Conservation (phyloP, 1,140 invertebrate genomes). For the Drosophila athabasca region DNA sequence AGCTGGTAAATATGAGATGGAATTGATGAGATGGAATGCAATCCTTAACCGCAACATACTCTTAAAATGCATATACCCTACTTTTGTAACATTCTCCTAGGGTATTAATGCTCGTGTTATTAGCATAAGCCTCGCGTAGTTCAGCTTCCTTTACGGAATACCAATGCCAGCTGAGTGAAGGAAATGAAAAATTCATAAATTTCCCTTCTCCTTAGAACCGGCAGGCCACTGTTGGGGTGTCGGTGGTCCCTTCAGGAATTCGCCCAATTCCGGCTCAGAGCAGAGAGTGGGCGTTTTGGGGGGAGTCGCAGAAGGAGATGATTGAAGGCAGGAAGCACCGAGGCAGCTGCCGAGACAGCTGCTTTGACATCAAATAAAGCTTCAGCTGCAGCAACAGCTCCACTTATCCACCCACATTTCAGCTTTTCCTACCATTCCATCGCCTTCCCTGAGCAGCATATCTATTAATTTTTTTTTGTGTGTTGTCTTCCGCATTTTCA, state of each 20-base stretch:
- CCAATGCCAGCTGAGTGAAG: neutral
- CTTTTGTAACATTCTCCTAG: no score
- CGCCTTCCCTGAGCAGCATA: neutral
- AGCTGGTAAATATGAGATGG: no score
- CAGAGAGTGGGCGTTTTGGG: neutral
- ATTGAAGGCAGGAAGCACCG: conserved; percentile 37
- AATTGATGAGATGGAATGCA: no score
- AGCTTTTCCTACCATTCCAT: neutral
- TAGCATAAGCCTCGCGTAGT: conserved; percentile 10
- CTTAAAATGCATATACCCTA: no score
- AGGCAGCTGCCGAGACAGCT: conserved; percentile 6
- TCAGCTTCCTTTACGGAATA: neutral
- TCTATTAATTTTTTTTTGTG: conserved; percentile 8
- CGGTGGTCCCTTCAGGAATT: conserved; percentile 12
- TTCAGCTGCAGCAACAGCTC: neutral
- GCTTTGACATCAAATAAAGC: conserved; percentile 14
- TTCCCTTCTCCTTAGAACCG: neutral
- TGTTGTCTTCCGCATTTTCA: neutral
- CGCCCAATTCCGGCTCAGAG: conserved; percentile 19
- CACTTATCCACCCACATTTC: no score
- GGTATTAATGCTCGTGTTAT: neutral
- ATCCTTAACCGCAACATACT: no score
- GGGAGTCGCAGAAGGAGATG: conserved; percentile 18
- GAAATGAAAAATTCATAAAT: conserved; percentile 49
- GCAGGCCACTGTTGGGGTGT: conserved; percentile 9